phyloP scores from a whole-genome alignment of 2,888 invertebrate species.

The Cabera pusaria region DNA sequence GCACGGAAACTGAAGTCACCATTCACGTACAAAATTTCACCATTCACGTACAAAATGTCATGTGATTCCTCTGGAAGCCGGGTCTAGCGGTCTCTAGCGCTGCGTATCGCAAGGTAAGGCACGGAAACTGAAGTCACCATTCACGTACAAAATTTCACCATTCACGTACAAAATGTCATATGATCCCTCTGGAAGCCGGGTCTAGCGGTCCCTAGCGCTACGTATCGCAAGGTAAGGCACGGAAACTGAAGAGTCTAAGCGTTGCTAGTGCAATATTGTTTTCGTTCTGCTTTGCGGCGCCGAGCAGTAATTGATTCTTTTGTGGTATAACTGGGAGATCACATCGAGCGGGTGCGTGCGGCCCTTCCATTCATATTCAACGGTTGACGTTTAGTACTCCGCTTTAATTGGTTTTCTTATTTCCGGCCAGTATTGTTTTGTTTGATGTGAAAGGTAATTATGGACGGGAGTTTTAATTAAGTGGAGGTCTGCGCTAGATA shows the following conservation, averaged over 20 bases:
- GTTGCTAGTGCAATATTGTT: conserved; percentile 67
- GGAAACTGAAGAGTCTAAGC: conserved; percentile 64
- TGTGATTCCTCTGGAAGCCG: too few relatives aligned
- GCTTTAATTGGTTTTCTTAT: conserved; percentile 62
- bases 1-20: too few relatives aligned
- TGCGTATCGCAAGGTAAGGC: too few relatives aligned
- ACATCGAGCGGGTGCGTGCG: conserved; percentile 48
- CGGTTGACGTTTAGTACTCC: conserved; percentile 55
- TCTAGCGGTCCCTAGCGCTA: conserved; percentile 39
- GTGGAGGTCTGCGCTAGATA: conserved; percentile 3
- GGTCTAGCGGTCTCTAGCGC: too few relatives aligned
- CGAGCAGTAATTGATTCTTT: conserved; percentile 74
- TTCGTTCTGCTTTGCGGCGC: conserved; percentile 54
- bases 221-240: conserved; percentile 52
- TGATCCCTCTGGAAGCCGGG: too few relatives aligned
- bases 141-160: too few relatives aligned
- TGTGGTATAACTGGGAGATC: conserved; percentile 70
- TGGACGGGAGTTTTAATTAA: conserved; percentile 30
- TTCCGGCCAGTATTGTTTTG: conserved; percentile 40
- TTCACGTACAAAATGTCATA: too few relatives aligned
- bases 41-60: too few relatives aligned
- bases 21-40: too few relatives aligned
- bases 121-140: too few relatives aligned
- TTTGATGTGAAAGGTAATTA: conserved; percentile 31
- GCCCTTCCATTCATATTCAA: conserved; percentile 55